Evolutionary conservation across 1,140 invertebrate genomes (phyloP), one percentile per base, ranked within the genome.

Genomic region (Drusus annulatus): DNA sequence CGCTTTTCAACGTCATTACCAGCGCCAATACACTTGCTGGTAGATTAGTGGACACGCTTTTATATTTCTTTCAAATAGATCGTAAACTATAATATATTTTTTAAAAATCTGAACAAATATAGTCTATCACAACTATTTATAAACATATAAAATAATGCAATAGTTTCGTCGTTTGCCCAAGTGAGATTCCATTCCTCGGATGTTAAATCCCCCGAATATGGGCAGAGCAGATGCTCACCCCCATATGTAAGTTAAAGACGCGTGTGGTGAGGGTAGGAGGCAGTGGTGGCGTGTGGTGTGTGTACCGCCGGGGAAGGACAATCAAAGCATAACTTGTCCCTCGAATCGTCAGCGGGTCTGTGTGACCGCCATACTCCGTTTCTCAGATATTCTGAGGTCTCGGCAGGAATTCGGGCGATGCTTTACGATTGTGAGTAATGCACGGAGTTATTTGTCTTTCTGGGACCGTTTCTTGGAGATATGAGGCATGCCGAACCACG

Each of bases 281-380:
- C 13, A 1, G 36, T 8, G 36, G 10, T 1, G 36, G 36, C 7
- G 13, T 8, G 36, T 5, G 10, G 5, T 8, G 36, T 45, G 36
- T 45, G 36, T 80, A 80, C 51, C 73, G 79, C 76, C 19, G 56
- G 56, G 75, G 69, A 75, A 80, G 81, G 81, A 83, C 81, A 83
- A 80, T 79, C 79, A 83, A 83, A 83, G 81, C 81, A 83, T 83
- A 83, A 83, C 81, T 83, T 71, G 79, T 62, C 79, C 79, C 81
- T 82, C 80, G 45, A 63, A 17, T 79, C 78, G 73, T 79, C 23
- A 62, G 80, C 56, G 58, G 36, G 78, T 31, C 69, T 58, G 25
- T 25, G 51, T 21, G 36, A 63, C 58, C 16, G 23, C 69, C 62
- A 45, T 69, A 16, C 60, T 77, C 75, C 28, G 73, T 76, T 54